phyloP scores from a whole-genome alignment of 2,113 vertebrate genomes.

The Lucifuga dentata region DNA sequence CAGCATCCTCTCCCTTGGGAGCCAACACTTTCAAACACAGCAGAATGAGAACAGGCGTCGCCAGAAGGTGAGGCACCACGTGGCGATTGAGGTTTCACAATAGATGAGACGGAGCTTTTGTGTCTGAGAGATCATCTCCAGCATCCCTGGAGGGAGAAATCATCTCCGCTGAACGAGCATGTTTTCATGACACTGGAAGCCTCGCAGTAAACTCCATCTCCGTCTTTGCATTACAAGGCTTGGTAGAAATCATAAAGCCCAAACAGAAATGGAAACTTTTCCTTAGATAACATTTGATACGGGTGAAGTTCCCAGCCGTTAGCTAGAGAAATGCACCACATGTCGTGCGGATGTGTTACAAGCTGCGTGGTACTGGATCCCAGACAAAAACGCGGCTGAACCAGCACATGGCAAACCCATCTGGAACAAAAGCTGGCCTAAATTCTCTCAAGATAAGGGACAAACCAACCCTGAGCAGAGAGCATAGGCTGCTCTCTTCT shows the following conservation, averaged over 20 bases:
- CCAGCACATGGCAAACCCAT: slow-evolving; percentile 42
- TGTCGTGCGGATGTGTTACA: slow-evolving; percentile 46
- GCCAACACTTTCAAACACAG: slow-evolving; percentile 27
- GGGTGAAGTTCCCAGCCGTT: slow-evolving; percentile 33
- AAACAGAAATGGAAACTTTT: slow-evolving; percentile 13
- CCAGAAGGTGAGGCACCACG: slow-evolving; percentile 62
- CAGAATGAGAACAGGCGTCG: slow-evolving; percentile 43
- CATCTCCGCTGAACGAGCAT: slow-evolving; percentile 35
- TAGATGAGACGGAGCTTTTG: slow-evolving; percentile 39
- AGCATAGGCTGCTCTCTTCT: slow-evolving; percentile 15
- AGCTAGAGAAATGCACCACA: slow-evolving; percentile 28
- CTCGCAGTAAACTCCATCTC: slow-evolving; percentile 26
- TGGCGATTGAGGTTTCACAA: slow-evolving; percentile 63
- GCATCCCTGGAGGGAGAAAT: slow-evolving; percentile 61
- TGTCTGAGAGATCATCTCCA: slow-evolving; percentile 38
- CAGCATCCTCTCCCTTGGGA: slow-evolving; percentile 36
- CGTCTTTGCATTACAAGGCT: slow-evolving; percentile 14
- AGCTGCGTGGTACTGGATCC: slow-evolving; percentile 20
- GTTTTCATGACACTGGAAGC: slow-evolving; percentile 51
- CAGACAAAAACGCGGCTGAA: slow-evolving; percentile 47
- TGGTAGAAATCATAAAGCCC: slow-evolving; percentile 6
- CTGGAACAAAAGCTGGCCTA: slow-evolving; percentile 65
- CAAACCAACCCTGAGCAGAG: not conserved
- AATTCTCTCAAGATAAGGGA: slow-evolving; percentile 53
- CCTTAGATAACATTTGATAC: slow-evolving; percentile 41